phyloP scores from a whole-genome alignment of 2,888 invertebrate species.

The Auanema freiburgensis region DNA sequence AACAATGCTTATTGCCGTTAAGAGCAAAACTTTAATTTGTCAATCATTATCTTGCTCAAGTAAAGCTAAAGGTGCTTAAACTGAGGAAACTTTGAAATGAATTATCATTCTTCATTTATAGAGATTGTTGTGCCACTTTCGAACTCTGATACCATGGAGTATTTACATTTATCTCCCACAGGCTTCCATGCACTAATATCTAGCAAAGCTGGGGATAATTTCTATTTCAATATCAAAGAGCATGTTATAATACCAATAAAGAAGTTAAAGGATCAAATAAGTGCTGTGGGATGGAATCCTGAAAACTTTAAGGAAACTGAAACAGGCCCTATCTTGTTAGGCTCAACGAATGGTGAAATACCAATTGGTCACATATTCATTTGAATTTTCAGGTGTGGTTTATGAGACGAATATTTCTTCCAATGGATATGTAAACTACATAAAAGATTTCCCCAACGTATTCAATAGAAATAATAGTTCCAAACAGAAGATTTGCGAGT shows the following conservation, averaged over 20 bases:
- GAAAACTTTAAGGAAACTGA: constrained; percentile 51
- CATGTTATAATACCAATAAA: background rate
- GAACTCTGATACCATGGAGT: constrained; percentile 34
- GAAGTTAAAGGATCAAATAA: constrained; percentile 43
- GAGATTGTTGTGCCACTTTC: constrained; percentile 44
- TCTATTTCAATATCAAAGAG: constrained; percentile 49
- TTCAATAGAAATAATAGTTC: background rate
- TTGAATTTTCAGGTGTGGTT: constrained; percentile 11
- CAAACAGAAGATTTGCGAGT: constrained; percentile 20
- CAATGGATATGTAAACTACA: constrained; percentile 32
- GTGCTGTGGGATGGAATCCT: constrained; percentile 60
- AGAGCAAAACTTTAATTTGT: constrained; percentile 12
- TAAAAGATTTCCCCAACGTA: constrained; percentile 38
- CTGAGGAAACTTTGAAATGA: background rate
- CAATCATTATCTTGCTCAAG: constrained; percentile 9
- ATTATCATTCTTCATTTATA: no score
- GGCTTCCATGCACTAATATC: constrained; percentile 54
- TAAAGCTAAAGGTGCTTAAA: constrained; percentile 11
- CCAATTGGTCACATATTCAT: background rate
- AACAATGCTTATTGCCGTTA: constrained; percentile 13
- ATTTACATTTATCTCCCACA: constrained; percentile 51
- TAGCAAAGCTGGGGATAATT: constrained; percentile 52
- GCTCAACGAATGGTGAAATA: constrained; percentile 48
- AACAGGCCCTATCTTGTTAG: constrained; percentile 57
- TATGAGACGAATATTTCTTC: constrained; percentile 35